Evolutionary conservation across 2,113 vertebrate species (phyloP), one percentile per base, ranked within the genome.

Genomic region (Cyanoderma ruficeps): DNA sequence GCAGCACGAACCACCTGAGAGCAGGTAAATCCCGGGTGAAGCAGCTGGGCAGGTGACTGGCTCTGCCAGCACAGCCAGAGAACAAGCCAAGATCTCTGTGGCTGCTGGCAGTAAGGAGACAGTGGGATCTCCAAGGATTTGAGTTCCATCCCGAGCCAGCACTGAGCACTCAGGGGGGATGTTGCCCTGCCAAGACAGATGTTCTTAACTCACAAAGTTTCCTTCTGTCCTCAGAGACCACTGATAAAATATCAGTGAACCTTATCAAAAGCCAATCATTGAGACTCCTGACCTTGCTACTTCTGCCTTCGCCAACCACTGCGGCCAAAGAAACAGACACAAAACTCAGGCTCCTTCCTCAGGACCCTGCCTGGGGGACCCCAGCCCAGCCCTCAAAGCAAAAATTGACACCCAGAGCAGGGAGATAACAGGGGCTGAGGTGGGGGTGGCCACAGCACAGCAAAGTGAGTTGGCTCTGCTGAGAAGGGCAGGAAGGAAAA

Each of bases 401-500:
- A 55, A 85, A 35, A n/a, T 4, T 11, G 30, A 52, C 60, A 37
- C 9, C 28, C 50, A 10, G 18, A 70, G 53, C 63, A 49, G 19
- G 25, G 31, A n/a, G 18, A 28, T 15, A 31, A 35, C 30, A 39
- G 52, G 55, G 74, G 16, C 39, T 41, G 57, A 17, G 71, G 82
- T 7, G 13, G 24, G 56, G 59, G 39, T 6, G 2, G 64, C n/a
- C 68, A 13, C 4, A 0, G 2, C 16, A 5, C 47, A 6, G 42
- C 3, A 2, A 39, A 44, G 44, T 1, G 11, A 81, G 33, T 20
- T 41, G 39, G 59, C 42, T n/a, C 4, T 7, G 59, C 68, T 3
- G 63, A 65, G 71, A 76, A 37, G 63, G 60, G 59, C 82, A 94
- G 95, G 96, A 96, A 97, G 96, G 94, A 97, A 97, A 75, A 76